Evolutionary conservation across 2,888 invertebrate genomes (phyloP), one percentile per base, ranked within the genome.

Genomic region (Phortica magna): DNA sequence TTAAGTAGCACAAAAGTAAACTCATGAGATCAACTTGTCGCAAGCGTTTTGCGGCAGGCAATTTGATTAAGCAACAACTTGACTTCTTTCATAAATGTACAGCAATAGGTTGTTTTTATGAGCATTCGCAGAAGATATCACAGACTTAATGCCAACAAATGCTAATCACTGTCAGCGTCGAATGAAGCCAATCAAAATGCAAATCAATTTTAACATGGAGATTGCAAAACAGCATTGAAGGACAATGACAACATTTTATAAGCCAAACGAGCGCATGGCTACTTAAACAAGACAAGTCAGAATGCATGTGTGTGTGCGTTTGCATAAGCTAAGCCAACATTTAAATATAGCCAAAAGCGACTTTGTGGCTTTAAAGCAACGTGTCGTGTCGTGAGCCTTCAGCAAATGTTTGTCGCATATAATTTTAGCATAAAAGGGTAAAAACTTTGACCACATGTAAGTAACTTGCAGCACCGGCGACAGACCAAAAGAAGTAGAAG

Each of bases 321-420:
- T n/a, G 70, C 12, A 53, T 70, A 53, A 76, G 70, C 70, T 81
- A 75, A 81, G 84, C 83, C 74, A 83, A 78, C 82, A 89, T 88
- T 87, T 87, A 89, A 89, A 83, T 84, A 84, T 77, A 81, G 78
- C 79, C 87, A 83, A 88, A 87, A 87, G 89, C 87, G 88, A 87
- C 90, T 89, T 90, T 89, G 90, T 83, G 89, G 89, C 89, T 90
- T 89, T 88, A 84, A 79, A 84, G 71, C 42, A 68, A 53, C 68
- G 14, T 48, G 48, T 48, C 48, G 48, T 48, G 48, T 48, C 48
- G 48, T 68, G 65, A 65, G 65, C 14, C 59, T 59, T 59, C 5
- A 31, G 42, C 74, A 22, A 48, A 39, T 57, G 43, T 67, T 31
- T 9, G 48, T 31, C 31, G 39, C 64, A 74, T 67, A 67, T 31